These are phyloP conservation scores for Tragelaphus eurycerus DNA, from an alignment of 2,797 vertebrate genomes.

Conservation along the genomic window DNA sequence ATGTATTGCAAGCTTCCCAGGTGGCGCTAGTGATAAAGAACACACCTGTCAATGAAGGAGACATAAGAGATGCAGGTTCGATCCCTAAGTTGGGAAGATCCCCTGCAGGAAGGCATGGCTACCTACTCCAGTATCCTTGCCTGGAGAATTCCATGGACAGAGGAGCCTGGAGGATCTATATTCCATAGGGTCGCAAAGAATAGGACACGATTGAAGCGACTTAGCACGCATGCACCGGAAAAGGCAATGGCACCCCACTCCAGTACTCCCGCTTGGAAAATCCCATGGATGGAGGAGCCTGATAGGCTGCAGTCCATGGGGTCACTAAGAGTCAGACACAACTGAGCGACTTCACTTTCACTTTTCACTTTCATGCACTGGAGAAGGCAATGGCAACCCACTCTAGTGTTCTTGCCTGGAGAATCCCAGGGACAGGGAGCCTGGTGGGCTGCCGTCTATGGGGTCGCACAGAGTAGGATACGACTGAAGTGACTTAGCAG, in stretches of 20 bases:
- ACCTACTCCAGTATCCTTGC: not conserved
- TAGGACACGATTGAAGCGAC: not conserved
- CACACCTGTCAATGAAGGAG: not conserved
- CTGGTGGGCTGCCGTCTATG: not conserved
- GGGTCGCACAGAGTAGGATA: accelerated
- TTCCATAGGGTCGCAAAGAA: no score
- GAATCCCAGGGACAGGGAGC: not conserved
- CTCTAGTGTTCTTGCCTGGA: not conserved
- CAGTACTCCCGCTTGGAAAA: no score
- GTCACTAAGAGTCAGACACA: no score
- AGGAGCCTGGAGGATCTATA: not conserved
- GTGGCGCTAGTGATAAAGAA: not conserved
- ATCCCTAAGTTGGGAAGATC: not conserved
- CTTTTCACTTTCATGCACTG: no score
- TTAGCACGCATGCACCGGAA: accelerated
- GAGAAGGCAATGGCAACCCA: no score
- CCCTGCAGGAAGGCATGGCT: not conserved
- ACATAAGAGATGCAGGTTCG: not conserved
- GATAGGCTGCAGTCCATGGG: no score
- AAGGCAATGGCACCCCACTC: no score
- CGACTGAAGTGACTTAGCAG: not conserved
- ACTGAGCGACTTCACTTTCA: no score
- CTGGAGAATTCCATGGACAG: not conserved
- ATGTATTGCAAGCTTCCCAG: not conserved
- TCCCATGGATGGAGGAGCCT: no score